Conservation (phyloP, 2,797 vertebrate species). For the Poecilia wingei region DNA sequence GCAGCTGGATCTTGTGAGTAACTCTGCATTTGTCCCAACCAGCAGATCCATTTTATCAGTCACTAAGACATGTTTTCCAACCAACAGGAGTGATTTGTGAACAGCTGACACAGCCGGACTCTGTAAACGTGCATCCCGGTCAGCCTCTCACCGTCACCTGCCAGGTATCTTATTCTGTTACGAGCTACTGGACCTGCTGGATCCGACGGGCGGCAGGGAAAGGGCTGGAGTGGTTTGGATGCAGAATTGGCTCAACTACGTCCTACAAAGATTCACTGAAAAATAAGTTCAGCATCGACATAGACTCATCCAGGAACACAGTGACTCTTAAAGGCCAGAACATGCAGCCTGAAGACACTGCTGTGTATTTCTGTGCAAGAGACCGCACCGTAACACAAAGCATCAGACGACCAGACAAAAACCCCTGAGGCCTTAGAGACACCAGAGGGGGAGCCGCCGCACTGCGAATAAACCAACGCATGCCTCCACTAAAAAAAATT, state of each 20-base stretch:
- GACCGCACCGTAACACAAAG: neutral
- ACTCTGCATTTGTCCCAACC: neutral
- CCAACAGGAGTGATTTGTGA: conserved; percentile 22
- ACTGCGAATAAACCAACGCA: neutral
- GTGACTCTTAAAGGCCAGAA: conserved; percentile 8
- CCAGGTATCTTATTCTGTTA: conserved; percentile 26
- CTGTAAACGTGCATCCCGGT: neutral
- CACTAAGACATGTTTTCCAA: neutral
- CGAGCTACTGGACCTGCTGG: conserved; percentile 7
- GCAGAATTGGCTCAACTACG: neutral
- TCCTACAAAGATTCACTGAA: conserved; percentile 6
- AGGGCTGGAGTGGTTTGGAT: conserved; percentile 28
- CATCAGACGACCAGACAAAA: neutral
- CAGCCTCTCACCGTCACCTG: conserved; percentile 1
- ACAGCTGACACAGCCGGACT: conserved; percentile 12
- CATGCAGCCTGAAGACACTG: conserved; percentile 21
- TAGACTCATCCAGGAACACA: conserved; percentile 4
- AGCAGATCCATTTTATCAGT: neutral
- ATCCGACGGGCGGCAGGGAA: conserved; percentile 15
- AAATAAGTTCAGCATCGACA: conserved; percentile 3
- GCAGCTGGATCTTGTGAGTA: neutral
- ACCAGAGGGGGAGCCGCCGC: neutral
- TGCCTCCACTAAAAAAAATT: neutral
- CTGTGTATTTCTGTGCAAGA: conserved; percentile 23
- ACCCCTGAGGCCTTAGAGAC: neutral